Evolutionary conservation across 2,888 invertebrate species (phyloP).

Genomic region (Nemotelus pantherinus): DNA sequence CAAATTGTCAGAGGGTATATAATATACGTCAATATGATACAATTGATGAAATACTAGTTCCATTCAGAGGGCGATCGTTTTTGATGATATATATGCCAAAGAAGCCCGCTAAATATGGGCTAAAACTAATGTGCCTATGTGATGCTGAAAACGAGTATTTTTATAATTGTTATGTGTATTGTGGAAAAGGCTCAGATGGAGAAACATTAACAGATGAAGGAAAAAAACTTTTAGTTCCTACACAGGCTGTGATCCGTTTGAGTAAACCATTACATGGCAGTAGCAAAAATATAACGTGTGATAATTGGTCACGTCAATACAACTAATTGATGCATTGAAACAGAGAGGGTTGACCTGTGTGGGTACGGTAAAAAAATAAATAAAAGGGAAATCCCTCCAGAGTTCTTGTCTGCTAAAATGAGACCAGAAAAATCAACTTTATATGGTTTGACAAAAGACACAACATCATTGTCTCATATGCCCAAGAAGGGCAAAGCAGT

Average conservation of each 20-base stretch:
- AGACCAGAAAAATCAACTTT: too few relatives aligned
- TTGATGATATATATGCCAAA: slow-evolving; percentile 9
- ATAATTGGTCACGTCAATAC: slow-evolving; percentile 18
- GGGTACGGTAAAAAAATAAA: slow-evolving; percentile 51
- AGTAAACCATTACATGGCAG: slow-evolving; percentile 29
- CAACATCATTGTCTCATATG: too few relatives aligned
- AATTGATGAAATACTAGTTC: slow-evolving; percentile 2
- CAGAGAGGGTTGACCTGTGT: slow-evolving; percentile 26
- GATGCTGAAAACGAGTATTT: not conserved
- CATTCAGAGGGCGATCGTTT: not conserved
- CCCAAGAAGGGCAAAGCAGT: slow-evolving; percentile 50
- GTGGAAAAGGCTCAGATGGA: slow-evolving; percentile 24
- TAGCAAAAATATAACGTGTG: slow-evolving; percentile 40
- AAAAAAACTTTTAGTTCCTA: slow-evolving; percentile 26
- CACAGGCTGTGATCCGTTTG: slow-evolving; percentile 37
- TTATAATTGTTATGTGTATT: slow-evolving; percentile 17
- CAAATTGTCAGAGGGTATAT: slow-evolving; percentile 1
- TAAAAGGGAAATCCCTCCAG: slow-evolving; percentile 44
- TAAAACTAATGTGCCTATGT: slow-evolving; percentile 37
- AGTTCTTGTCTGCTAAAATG: too few relatives aligned
- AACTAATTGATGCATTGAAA: not conserved
- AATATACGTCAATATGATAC: not conserved
- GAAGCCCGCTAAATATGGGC: not conserved
- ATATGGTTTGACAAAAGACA: too few relatives aligned
- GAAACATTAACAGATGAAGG: slow-evolving; percentile 31